Base-by-base conservation (phyloP, 2,113 vertebrate species). In the Erythrocercus mccallii region DNA sequence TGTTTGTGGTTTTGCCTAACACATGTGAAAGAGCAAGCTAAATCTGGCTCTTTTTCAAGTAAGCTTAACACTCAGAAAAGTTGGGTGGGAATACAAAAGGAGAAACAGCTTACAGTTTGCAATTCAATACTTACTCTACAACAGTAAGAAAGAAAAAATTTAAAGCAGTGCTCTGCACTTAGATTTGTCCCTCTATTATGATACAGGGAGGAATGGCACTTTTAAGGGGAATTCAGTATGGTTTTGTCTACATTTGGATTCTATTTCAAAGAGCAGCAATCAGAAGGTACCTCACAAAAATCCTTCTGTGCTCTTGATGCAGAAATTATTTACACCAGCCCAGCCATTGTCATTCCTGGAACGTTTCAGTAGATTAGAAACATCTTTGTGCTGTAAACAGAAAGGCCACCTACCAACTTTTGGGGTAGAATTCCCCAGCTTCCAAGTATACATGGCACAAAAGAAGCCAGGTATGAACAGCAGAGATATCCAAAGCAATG, bases 1-100 rank as follows among this genome's bases (percentile, higher is more conserved):
- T 95, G 68, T 96, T 94, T 94, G 62, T 90, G 94, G 79, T 25
- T 96, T 95, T 96, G 60, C 81, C 71, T 92, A 88, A 91, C 79
- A 82, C 51, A 86, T 86, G 76, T 83, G 79, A 95, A 95, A 93
- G 62, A 31, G 58, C 33, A 92, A 81, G 60, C 58, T 80, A 80
- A 77, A 62, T 73, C 51, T 93, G 94, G 51, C 79, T 90, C 64
- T 35, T 94, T 82, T 90, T 93, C 92, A 93, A 77, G 35, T 50
- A 58, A 80, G 38, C 80, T 88, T 86, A 94, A 94, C n/a, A 61
- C 86, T 90, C 68, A 93, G 56, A 92, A 83, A 50, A 37, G 47
- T 35, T 86, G 68, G 56, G 64, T 94, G 85, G 56, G 64, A 91
- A 94, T 73, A 54, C 22, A 42, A 70, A 54, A 83, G 20, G 16